These are phyloP conservation scores for Antheraea assamensis DNA, from an alignment of 2,888 invertebrate genomes.

Conservation along the genomic window DNA sequence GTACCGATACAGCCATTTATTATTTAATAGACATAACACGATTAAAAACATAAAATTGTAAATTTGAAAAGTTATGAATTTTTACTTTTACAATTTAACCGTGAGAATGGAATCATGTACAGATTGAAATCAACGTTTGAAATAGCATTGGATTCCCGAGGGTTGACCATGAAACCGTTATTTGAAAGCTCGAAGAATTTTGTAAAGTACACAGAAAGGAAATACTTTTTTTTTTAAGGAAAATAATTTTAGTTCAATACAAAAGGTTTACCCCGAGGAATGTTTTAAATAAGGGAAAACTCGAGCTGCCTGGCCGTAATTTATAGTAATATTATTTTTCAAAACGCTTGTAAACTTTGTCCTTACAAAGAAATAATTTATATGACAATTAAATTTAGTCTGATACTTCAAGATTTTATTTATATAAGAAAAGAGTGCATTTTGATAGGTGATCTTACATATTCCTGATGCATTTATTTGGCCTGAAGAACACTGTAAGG, in stretches of 20 bases:
- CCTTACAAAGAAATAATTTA: neutral
- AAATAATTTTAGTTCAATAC: constrained; percentile 6
- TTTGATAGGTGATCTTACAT: neutral
- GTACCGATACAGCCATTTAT: no score
- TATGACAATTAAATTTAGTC: neutral
- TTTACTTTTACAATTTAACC: neutral
- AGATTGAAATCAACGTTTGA: neutral
- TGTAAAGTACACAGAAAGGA: neutral
- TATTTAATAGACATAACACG: no score
- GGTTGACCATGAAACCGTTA: neutral
- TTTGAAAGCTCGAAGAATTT: neutral
- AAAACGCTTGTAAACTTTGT: neutral
- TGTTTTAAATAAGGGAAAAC: neutral
- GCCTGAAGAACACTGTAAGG: neutral
- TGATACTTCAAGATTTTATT: neutral
- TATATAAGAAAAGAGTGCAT: neutral
- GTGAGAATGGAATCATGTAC: neutral
- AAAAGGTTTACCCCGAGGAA: neutral
- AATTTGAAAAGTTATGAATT: neutral
- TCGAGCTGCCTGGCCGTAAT: neutral
- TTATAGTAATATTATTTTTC: neutral
- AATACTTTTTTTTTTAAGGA: neutral
- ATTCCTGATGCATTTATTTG: neutral
- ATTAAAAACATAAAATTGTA: no score
- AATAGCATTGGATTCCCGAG: neutral